Base-by-base conservation (phyloP, 2,888 invertebrate genomes). In the Drosophila melanosoma region DNA sequence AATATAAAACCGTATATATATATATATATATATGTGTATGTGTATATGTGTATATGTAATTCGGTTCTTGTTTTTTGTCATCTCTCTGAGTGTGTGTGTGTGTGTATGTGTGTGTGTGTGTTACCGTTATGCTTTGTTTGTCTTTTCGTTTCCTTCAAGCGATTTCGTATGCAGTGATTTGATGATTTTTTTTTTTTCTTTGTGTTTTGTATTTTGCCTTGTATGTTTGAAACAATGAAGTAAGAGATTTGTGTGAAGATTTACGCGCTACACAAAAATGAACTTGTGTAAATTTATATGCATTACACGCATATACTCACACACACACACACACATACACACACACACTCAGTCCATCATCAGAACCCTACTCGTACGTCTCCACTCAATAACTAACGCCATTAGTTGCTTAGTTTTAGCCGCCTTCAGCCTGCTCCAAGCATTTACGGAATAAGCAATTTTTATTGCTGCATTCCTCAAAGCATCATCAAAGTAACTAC, bases 241-340 rank as follows among this genome's bases (percentile, higher is more conserved):
- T 87, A 73, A 87, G 86, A 84, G 87, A 87, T 87, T 87, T 87
- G 81, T 83, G 74, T 64, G 23, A 74, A 87, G 87, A 87, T 86
- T 87, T 87, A 87, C 86, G 84, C 84, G 74, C 73, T 45, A 76
- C 78, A 82, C 78, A 80, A 74, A 80, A 84, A 83, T 82, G 82
- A 86, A 82, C 81, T 85, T 85, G 82, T 79, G 77, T 77, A 75
- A 83, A 87, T 85, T 83, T 83, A 85, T 85, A 87, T 87, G 82
- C 83, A 87, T 74, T 72, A 70, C 74, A 69, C 76, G 73, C 69
- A 67, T 59, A 64, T 26, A 62, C 40, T 45, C 53, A 58, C 67
- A 54, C 32, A 32, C 65, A 15, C 56, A 40, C 56, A 42, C 36
- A 42, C 52, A 59, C 26, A 53, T 32, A 52, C n/a, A 23, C 53